These are phyloP conservation scores for Tillus elongatus DNA, from an alignment of 2,888 invertebrate species.

Conservation along the genomic window DNA sequence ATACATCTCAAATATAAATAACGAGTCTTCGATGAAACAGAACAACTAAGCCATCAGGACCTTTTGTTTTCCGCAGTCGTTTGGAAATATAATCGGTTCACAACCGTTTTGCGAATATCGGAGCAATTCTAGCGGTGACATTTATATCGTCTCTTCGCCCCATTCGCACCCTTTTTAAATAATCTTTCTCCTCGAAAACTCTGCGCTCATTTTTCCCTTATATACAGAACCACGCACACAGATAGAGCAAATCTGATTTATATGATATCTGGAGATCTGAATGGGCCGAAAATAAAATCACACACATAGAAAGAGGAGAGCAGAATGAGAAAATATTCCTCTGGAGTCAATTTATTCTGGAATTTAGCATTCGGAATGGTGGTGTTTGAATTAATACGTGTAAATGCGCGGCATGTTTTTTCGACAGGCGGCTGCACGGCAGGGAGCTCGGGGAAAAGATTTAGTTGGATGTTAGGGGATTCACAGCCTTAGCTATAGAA, in stretches of 20 bases:
- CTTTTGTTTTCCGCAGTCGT: too few species aligned
- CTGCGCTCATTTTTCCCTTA: too few species aligned
- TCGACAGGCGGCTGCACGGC: too few species aligned
- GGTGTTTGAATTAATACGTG: conserved; percentile 39
- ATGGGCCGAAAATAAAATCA: conserved; percentile 30
- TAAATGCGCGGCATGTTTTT: conserved; percentile 39
- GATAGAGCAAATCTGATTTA: too few species aligned
- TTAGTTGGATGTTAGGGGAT: conserved; percentile 27
- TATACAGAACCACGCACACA: too few species aligned
- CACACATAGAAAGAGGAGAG: too few species aligned
- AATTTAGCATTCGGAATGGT: conserved; percentile 35
- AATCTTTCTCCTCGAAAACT: conserved; percentile 21
- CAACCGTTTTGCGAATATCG: too few species aligned
- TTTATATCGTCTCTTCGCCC: conserved; percentile 15
- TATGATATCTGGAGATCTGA: conserved; percentile 26
- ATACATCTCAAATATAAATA: too few species aligned
- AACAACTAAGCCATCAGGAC: too few species aligned
- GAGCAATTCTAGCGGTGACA: conserved; percentile 14
- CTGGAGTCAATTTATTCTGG: conserved; percentile 36
- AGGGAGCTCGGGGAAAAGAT: conserved; percentile 32
- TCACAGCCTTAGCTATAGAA: conserved; percentile 26
- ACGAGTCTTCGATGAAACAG: too few species aligned
- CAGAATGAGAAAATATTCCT: conserved; percentile 23
- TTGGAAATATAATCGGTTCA: too few species aligned
- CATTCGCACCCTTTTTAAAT: conserved; percentile 16